Evolutionary conservation across 2,113 vertebrate species (phyloP), one percentile per base, ranked within the genome.

Genomic region (Oophaga pumilio): DNA sequence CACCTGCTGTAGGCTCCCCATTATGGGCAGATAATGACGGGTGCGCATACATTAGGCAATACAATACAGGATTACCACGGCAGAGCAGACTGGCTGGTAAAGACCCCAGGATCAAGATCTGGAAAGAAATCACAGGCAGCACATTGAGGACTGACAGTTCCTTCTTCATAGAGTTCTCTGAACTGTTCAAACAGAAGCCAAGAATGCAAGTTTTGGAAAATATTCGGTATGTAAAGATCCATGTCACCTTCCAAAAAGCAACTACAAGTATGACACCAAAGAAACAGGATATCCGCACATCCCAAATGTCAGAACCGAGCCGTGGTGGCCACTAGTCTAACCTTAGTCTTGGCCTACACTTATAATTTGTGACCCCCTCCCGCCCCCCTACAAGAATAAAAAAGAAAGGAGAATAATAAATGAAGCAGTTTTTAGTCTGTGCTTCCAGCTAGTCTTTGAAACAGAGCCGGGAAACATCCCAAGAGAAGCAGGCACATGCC

Each of bases 141-240:
- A 33, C 43, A 12, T 33, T 74, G 71, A 22, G 71, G 71, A 74
- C 71, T 50, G 71, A 33, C 71, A 74, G 71, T 74, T 74, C 71
- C 71, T 50, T 50, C 71, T 22, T 50, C 71, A 49, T 11, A 20
- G 71, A 18, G 71, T 49, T 49, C 71, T 22, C 43, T 50, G 18
- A 74, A 43, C 69, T 73, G 28, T 4, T 68, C 14, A 73, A 9
- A 2, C 11, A 11, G 43, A 50, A 22, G 71, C 71, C 71, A 74
- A 74, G 71, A 74, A 50, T 43, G 17, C 18, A 20, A 74, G 18
- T 74, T 74, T 22, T 20, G 28, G 4, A 26, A 33, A 33, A 73
- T 49, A 49, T 8, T 11, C 8, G 10, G 10, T 18, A 20, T 2
- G 71, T 43, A 26, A 33, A 13, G 64, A 1, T 69, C 24, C 7